Evolutionary conservation across 1,140 invertebrate species (phyloP), one percentile per base, ranked within the genome.

Genomic region (Zelostemma sp.): DNA sequence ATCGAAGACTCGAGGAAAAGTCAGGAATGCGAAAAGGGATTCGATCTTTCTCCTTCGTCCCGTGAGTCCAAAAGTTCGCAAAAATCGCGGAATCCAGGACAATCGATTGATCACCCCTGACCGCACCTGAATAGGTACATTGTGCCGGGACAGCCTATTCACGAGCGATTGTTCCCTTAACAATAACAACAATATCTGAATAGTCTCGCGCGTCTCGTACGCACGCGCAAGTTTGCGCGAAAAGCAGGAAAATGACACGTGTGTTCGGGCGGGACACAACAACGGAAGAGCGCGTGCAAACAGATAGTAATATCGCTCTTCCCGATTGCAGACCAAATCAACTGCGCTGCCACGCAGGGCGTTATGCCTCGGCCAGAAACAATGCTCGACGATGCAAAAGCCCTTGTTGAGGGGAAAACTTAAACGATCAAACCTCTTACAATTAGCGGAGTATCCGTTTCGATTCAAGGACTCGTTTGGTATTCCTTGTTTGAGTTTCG

Each of bases 171-270:
- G 83, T 85, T 85, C 82, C 72, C 80, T 79, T 73, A 84, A 85
- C 83, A 84, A 85, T 85, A 85, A 85, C 82, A 84, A 84, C 82
- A 85, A 83, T 85, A 85, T 85, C 81, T 82, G 81, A 85, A 85
- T 84, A 82, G 82, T 82, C 72, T 75, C 74, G 79, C 77, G 79
- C 78, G 82, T 84, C 82, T 82, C 80, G 64, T 73, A 70, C 77
- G 71, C 79, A 72, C 70, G 67, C 66, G 77, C 73, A 54, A 11
- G 73, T 67, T 61, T 59, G 43, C 67, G 61, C 47, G 33, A 58
- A 61, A 54, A 58, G 40, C 60, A 61, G 64, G 43, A 61, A 59
- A 73, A 68, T 45, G 54, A 18, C 54, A 51, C 40, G 55, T 48
- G 14, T 21, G 57, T 57, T 46, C 43, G 40, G 41, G 51, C 55